A percentile compares a stretch with the other conserved stretches of the same genome.
Conservation (phyloP, 2,888 invertebrate genomes). For the Dimorphilus gyrociliatus region DNA sequence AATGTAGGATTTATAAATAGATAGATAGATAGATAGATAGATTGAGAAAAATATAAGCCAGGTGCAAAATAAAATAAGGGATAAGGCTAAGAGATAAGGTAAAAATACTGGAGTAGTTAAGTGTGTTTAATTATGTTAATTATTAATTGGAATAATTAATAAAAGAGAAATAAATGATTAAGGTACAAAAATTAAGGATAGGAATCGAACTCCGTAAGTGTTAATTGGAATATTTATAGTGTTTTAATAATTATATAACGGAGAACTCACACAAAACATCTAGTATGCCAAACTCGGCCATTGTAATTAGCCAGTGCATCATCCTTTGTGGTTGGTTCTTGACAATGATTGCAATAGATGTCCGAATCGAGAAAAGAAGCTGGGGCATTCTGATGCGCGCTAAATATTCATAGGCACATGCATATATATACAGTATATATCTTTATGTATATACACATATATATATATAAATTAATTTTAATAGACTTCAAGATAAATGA, state of each 20-base stretch:
- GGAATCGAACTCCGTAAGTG: too few relatives aligned
- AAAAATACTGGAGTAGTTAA: too few relatives aligned
- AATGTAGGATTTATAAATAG: too few relatives aligned
- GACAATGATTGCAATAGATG: slow-evolving; percentile 10
- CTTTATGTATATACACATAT: background rate
- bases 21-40: too few relatives aligned
- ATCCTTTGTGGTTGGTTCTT: slow-evolving; percentile 58
- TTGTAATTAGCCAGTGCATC: slow-evolving; percentile 94
- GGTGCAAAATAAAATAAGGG: too few relatives aligned
- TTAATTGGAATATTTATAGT: background rate
- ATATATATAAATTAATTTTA: background rate
- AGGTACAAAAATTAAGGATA: background rate
- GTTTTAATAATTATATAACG: background rate
- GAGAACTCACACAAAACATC: slow-evolving; percentile 72
- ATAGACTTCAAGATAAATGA: background rate
- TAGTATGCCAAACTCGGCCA: slow-evolving; percentile 90
- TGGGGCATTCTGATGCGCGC: slow-evolving; percentile 5
- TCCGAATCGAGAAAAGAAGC: slow-evolving; percentile 2
- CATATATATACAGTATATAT: background rate
- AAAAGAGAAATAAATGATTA: background rate
- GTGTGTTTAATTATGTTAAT: too few relatives aligned
- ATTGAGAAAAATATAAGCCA: too few relatives aligned
- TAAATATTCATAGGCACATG: too few relatives aligned
- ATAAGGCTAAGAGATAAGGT: too few relatives aligned
- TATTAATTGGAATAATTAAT: background rate